These are phyloP conservation scores for Sebastes cheni DNA, from an alignment of 2,797 vertebrate species.

Conservation along the genomic window DNA sequence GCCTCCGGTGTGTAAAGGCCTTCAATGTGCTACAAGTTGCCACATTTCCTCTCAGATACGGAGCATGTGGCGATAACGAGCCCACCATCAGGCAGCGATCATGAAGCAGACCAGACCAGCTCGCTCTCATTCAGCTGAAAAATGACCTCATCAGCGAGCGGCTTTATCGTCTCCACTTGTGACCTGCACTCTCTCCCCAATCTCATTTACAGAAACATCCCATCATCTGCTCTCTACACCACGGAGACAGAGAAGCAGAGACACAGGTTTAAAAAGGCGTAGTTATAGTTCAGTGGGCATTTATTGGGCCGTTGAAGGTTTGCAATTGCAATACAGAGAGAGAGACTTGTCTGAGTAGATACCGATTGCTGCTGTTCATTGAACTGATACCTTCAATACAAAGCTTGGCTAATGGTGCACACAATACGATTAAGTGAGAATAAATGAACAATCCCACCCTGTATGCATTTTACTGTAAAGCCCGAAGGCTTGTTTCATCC, in stretches of 20 bases:
- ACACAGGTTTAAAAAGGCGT: constrained; percentile 38
- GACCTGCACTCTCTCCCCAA: constrained; percentile 53
- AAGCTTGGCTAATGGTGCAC: neutral
- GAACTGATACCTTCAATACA: neutral
- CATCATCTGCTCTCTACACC: constrained; percentile 39
- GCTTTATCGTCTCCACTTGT: constrained; percentile 53
- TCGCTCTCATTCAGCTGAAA: constrained; percentile 49
- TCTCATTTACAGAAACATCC: constrained; percentile 63
- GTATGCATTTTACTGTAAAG: neutral
- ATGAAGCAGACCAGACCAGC: constrained; percentile 6
- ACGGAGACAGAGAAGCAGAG: neutral
- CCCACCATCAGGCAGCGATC: constrained; percentile 18
- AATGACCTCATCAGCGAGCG: constrained; percentile 58
- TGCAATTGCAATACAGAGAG: neutral
- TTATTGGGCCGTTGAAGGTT: constrained; percentile 40
- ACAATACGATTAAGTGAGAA: neutral
- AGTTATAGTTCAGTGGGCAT: constrained; percentile 33
- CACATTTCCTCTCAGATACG: neutral
- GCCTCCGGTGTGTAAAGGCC: neutral
- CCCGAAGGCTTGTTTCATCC: neutral
- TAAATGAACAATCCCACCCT: neutral
- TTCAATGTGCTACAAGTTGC: neutral
- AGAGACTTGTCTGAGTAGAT: neutral
- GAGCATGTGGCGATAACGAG: constrained; percentile 6
- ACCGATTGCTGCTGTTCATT: neutral